phyloP scores from a whole-genome alignment of 2,888 invertebrate genomes.

The Galerucella calmariensis region DNA sequence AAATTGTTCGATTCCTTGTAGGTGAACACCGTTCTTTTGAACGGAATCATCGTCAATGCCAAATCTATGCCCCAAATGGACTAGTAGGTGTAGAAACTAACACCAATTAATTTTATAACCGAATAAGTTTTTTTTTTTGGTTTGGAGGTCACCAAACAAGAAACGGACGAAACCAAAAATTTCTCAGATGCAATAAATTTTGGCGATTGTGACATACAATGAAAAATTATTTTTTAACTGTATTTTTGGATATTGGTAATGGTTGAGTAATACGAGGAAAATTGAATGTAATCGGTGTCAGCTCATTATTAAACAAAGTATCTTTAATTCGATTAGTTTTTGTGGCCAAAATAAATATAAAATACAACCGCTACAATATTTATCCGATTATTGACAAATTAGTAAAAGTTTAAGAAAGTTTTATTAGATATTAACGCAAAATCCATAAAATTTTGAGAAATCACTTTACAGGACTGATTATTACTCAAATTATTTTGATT shows the following conservation, averaged over 20 bases:
- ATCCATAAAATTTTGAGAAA: background rate
- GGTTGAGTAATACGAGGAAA: background rate
- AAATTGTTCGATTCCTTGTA: background rate
- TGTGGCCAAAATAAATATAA: background rate
- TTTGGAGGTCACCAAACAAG: conserved; percentile 23
- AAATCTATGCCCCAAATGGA: conserved; percentile 18
- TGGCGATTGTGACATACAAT: conserved; percentile 13
- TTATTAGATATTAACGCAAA: background rate
- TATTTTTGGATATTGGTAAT: background rate
- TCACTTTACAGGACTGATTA: background rate
- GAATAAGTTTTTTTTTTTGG: conserved; percentile 8
- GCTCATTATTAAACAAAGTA: background rate
- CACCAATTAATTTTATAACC: conserved; percentile 28
- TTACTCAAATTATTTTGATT: background rate
- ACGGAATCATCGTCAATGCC: conserved; percentile 23
- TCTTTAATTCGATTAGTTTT: background rate
- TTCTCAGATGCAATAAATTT: conserved; percentile 19
- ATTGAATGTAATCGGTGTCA: background rate
- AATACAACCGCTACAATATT: background rate
- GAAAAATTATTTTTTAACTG: background rate
- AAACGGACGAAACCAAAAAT: conserved; percentile 17
- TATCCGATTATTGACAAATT: background rate
- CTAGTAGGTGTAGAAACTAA: conserved; percentile 32
- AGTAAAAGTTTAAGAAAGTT: conserved; percentile 1
- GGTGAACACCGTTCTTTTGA: background rate